Conservation (phyloP, 2,888 invertebrate species). For the Nebria brevicollis region DNA sequence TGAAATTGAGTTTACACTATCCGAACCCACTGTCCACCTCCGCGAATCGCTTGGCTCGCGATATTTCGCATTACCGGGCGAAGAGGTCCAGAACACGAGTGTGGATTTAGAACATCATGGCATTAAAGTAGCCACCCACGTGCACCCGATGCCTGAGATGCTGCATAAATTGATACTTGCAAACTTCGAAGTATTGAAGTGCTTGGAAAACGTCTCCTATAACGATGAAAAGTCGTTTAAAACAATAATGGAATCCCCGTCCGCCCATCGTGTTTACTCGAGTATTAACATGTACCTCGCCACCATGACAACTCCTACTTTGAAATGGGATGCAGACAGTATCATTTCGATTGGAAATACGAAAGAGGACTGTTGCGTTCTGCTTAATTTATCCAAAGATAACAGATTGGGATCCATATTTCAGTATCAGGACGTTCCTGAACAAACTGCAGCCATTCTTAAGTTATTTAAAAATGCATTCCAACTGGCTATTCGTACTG, state of each 20-base stretch:
- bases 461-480: slow-evolving; percentile 78
- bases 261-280: neutral
- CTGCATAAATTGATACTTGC: slow-evolving; percentile 74
- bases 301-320: neutral
- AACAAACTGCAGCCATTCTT: slow-evolving; percentile 61
- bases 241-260: neutral
- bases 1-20: slow-evolving; percentile 87
- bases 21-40: slow-evolving; percentile 96
- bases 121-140: slow-evolving; percentile 74
- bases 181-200: neutral
- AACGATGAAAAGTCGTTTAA: neutral
- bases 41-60: slow-evolving; percentile 88
- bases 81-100: slow-evolving; percentile 52
- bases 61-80: slow-evolving; percentile 59
- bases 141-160: slow-evolving; percentile 78
- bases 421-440: slow-evolving; percentile 56
- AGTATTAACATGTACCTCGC: neutral
- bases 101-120: slow-evolving; percentile 47
- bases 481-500: slow-evolving; percentile 85
- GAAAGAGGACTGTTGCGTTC: slow-evolving; percentile 87
- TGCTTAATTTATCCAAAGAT: slow-evolving; percentile 78
- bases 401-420: slow-evolving; percentile 73
- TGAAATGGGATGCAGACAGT: slow-evolving; percentile 67
- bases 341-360: slow-evolving; percentile 95
- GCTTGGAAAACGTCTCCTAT: neutral